phyloP scores from a whole-genome alignment of 2,113 vertebrate genomes.

The Buteo buteo region DNA sequence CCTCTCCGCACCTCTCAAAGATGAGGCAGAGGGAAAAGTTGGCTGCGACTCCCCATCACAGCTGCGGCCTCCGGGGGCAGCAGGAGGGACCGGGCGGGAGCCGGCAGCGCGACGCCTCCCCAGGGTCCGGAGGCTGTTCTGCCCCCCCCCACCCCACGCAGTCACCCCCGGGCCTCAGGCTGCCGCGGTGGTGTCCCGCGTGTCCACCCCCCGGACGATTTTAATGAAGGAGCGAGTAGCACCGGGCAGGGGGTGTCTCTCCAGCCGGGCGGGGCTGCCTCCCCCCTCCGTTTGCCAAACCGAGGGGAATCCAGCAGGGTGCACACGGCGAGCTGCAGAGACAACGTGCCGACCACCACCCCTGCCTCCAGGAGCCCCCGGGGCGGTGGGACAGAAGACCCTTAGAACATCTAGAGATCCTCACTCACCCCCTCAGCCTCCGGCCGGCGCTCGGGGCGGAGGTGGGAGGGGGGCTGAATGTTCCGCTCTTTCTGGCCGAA shows the following conservation, averaged over 20 bases:
- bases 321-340: not conserved
- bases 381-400: not conserved
- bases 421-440: not conserved
- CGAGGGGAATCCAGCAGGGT: not conserved
- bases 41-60: not conserved
- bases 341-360: rapidly evolving
- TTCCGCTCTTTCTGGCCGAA: too few species aligned
- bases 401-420: not conserved
- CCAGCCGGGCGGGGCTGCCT: not conserved
- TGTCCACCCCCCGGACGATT: not conserved
- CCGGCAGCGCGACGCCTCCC: too few species aligned
- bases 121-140: not conserved
- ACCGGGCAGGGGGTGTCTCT: not conserved
- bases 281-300: not conserved
- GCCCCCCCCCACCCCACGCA: rapidly evolving
- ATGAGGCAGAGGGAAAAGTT: not conserved
- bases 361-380: not conserved
- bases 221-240: not conserved
- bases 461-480: not conserved
- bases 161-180: not conserved
- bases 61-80: not conserved
- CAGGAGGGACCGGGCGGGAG: not conserved
- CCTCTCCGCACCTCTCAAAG: not conserved
- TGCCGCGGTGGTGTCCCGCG: not conserved
- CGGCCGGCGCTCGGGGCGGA: rapidly evolving